phyloP scores from a whole-genome alignment of 1,140 invertebrate genomes.

The Polypedilum vanderplanki region DNA sequence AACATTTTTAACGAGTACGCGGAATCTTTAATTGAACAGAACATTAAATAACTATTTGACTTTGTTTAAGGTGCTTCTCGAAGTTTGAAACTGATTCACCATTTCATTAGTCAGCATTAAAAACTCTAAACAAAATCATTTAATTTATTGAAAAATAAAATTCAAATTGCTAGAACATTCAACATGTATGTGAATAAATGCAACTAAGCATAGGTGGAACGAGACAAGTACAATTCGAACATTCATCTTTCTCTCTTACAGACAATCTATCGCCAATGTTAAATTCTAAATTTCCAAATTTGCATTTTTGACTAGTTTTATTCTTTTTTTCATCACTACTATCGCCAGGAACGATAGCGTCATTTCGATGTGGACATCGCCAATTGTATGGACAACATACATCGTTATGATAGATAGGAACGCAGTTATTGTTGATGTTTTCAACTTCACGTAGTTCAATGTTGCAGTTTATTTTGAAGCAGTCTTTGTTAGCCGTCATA shows the following conservation, averaged over 20 bases:
- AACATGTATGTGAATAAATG: constrained; percentile 2
- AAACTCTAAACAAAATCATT: too few species aligned
- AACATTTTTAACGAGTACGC: too few species aligned
- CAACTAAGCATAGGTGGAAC: constrained; percentile 26
- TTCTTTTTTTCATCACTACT: background rate
- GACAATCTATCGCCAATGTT: background rate
- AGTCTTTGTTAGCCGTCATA: constrained; percentile 37
- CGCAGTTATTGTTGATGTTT: constrained; percentile 44
- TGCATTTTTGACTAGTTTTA: background rate
- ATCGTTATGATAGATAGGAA: constrained; percentile 44
- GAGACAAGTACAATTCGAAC: constrained; percentile 22
- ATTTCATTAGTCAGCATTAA: too few species aligned
- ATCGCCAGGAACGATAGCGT: constrained; percentile 27
- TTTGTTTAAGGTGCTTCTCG: too few species aligned
- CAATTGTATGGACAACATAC: constrained; percentile 47
- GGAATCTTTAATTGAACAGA: too few species aligned
- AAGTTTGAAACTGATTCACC: too few species aligned
- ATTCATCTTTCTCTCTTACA: constrained; percentile 3
- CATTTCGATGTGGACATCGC: constrained; percentile 38
- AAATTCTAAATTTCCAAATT: constrained; percentile 27
- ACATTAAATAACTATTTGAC: too few species aligned
- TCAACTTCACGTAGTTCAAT: constrained; percentile 46
- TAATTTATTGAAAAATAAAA: too few species aligned
- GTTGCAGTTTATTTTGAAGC: constrained; percentile 47
- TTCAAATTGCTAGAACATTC: too few species aligned